These are phyloP conservation scores for Megaceryle maxima DNA, from an alignment of 2,113 vertebrate genomes.

Conservation along the genomic window DNA sequence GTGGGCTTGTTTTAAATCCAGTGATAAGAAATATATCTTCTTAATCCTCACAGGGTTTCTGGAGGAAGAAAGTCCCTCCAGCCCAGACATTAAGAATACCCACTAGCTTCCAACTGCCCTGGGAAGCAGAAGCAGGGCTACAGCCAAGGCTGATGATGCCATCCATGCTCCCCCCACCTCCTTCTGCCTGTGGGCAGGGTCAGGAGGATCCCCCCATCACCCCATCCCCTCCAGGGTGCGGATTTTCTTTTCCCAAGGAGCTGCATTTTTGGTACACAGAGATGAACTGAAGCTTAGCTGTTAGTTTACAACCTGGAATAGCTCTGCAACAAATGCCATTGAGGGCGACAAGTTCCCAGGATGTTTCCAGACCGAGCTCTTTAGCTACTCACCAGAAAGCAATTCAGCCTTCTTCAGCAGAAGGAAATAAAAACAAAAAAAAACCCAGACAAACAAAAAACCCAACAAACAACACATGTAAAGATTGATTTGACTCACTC, in stretches of 20 bases:
- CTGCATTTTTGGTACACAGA: neutral
- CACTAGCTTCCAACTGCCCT: neutral
- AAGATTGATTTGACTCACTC: neutral
- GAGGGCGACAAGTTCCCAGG: neutral
- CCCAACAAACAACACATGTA: neutral
- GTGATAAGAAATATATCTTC: neutral
- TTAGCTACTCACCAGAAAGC: neutral
- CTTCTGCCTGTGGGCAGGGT: neutral
- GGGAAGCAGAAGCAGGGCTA: neutral
- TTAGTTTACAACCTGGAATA: rapidly evolving
- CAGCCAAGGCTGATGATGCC: neutral
- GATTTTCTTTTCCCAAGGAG: neutral
- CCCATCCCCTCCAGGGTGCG: rapidly evolving
- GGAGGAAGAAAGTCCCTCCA: neutral
- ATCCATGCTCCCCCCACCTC: neutral
- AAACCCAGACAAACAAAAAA: neutral
- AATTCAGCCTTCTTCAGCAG: neutral
- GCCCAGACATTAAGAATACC: neutral
- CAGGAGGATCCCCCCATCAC: neutral
- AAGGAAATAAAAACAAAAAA: neutral
- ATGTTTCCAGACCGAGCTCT: neutral
- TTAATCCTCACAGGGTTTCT: neutral
- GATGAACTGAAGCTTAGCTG: rapidly evolving
- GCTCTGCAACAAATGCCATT: neutral
- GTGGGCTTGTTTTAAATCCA: neutral